Percentiles rank a stretch among this genome's conserved stretches.
Evolutionary conservation across 1,140 invertebrate genomes (phyloP).

Genomic region (Aphelinus atriplicis): DNA sequence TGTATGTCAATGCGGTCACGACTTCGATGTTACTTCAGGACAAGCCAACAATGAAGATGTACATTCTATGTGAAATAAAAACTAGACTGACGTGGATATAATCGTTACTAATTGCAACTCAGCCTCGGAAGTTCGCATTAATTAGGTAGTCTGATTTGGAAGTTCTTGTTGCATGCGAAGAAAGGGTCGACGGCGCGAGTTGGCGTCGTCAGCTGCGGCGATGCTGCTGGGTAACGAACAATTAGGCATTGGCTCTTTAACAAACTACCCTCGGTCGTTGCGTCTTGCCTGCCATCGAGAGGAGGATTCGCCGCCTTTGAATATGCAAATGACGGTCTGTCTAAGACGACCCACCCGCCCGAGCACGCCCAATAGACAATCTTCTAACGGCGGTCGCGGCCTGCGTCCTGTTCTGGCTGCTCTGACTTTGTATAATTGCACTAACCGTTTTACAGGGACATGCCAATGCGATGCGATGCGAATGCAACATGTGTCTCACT

Average conservation of each 20-base stretch:
- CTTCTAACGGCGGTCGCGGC: conserved; percentile 34
- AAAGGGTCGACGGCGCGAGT: conserved; percentile 39
- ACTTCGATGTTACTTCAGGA: no score
- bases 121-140: conserved; percentile 44
- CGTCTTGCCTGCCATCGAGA: conserved; percentile 38
- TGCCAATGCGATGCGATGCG: not conserved
- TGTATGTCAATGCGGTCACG: no score
- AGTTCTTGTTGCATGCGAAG: conserved; percentile 50
- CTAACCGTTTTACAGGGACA: not conserved
- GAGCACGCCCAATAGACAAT: conserved; percentile 47
- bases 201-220: not conserved
- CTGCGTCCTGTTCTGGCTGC: not conserved
- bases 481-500: no score
- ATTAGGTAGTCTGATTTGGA: conserved; percentile 43
- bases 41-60: no score
- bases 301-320: conserved; percentile 52
- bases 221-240: conserved; percentile 50
- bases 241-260: conserved; percentile 54
- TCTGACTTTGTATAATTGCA: not conserved
- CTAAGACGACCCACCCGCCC: conserved; percentile 42
- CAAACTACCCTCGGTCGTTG: conserved; percentile 50
- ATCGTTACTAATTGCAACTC: conserved; percentile 12
- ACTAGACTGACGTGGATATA: not conserved
- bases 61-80: not conserved
- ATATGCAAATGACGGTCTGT: conserved; percentile 57